Evolutionary conservation across 2,113 vertebrate species (phyloP).

Genomic region (Peromyscus maniculatus): DNA sequence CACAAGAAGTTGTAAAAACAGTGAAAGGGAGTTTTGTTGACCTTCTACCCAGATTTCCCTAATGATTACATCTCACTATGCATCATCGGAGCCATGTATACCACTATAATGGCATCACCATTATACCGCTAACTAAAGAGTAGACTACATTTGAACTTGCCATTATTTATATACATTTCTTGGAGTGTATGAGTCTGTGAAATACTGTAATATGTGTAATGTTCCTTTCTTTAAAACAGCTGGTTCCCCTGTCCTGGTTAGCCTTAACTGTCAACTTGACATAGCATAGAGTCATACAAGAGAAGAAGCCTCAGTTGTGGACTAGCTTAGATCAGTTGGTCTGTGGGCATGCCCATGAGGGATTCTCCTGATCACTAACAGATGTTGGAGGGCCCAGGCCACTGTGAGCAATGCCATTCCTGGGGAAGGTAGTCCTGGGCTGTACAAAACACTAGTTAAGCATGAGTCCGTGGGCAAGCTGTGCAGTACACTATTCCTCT

Average conservation of each 20-base stretch:
- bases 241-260: background rate
- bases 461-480: no score
- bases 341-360: background rate
- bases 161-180: background rate
- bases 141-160: background rate
- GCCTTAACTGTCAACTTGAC: background rate
- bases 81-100: background rate
- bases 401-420: background rate
- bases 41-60: background rate
- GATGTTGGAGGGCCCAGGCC: background rate
- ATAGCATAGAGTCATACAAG: background rate
- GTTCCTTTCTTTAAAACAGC: background rate
- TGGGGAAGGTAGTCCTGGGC: background rate
- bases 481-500: no score
- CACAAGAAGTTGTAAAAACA: constrained; percentile 10
- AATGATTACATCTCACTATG: background rate
- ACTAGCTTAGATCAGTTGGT: background rate
- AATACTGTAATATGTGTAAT: background rate
- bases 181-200: background rate
- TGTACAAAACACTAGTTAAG: no score
- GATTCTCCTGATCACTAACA: background rate
- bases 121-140: background rate
- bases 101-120: background rate
- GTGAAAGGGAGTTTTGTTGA: background rate
- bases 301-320: background rate